A percentile compares a stretch with the other conserved stretches of the same genome.
These are phyloP conservation scores for Tadarida brasiliensis DNA, from an alignment of 2,797 vertebrate genomes.

Conservation along the genomic window DNA sequence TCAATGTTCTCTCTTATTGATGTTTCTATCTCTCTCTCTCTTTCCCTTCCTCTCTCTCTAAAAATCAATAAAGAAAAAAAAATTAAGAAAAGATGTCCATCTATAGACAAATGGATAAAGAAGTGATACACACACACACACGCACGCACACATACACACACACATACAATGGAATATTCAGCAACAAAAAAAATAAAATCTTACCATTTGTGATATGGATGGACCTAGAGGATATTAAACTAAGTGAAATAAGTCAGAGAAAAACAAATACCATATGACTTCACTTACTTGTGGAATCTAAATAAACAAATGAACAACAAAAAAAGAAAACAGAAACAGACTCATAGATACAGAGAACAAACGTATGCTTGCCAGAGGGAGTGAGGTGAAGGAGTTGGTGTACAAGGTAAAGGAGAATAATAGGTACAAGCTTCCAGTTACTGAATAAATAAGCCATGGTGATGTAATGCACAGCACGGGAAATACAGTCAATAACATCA, in stretches of 20 bases:
- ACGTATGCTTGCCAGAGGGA: background rate
- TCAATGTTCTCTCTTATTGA: too few species aligned
- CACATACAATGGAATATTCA: background rate
- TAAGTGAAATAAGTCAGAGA: background rate
- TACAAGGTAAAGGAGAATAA: background rate
- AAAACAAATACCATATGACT: background rate
- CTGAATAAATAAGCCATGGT: background rate
- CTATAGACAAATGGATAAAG: background rate
- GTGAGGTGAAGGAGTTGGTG: background rate
- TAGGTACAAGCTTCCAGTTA: background rate
- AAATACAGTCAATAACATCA: background rate
- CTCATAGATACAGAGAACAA: background rate
- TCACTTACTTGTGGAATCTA: background rate
- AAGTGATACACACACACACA: background rate
- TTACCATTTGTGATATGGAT: background rate
- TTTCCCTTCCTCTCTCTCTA: too few species aligned
- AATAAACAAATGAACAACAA: background rate
- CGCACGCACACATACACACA: too few species aligned
- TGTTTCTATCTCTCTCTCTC: too few species aligned
- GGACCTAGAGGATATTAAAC: background rate
- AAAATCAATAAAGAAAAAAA: too few species aligned
- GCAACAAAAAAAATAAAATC: background rate
- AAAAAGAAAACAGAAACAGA: background rate
- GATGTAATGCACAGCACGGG: too few species aligned
- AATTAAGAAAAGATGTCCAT: background rate